phyloP scores from a whole-genome alignment of 2,888 invertebrate species.

The Cosmia trapezina region DNA sequence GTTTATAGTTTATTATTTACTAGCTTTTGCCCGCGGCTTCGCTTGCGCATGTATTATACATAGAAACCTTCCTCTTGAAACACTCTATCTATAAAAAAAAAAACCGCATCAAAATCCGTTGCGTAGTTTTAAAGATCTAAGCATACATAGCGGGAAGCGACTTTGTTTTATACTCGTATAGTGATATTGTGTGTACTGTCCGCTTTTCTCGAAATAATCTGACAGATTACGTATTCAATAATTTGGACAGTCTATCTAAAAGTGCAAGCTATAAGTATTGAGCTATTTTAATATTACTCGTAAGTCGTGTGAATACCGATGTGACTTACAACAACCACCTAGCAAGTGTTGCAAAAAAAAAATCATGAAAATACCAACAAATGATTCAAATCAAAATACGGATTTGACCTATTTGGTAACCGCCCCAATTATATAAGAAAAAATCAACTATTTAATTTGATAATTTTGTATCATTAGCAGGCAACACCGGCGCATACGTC shows the following conservation, averaged over 20 bases:
- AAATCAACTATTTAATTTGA: constrained; percentile 53
- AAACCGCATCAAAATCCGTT: no score
- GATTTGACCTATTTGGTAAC: constrained; percentile 47
- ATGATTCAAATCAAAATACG: constrained; percentile 44
- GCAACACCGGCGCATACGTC: constrained; percentile 71
- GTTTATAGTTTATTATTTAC: no score
- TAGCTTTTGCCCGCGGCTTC: no score
- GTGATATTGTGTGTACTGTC: no score
- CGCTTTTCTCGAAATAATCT: not conserved
- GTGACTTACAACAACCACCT: not conserved
- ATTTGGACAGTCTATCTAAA: not conserved
- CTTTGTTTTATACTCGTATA: no score
- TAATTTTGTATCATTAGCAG: constrained; percentile 67
- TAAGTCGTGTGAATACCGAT: not conserved
- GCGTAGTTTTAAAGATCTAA: no score
- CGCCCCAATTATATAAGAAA: constrained; percentile 52
- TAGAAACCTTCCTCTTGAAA: no score
- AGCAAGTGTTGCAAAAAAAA: constrained; percentile 20
- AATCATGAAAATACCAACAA: not conserved
- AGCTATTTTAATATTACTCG: not conserved
- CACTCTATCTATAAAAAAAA: no score
- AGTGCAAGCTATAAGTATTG: no score
- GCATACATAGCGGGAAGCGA: no score
- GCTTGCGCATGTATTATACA: no score
- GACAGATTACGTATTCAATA: not conserved